These are phyloP conservation scores for Hylomyscus alleni DNA, from an alignment of 2,797 vertebrate genomes.

Conservation along the genomic window DNA sequence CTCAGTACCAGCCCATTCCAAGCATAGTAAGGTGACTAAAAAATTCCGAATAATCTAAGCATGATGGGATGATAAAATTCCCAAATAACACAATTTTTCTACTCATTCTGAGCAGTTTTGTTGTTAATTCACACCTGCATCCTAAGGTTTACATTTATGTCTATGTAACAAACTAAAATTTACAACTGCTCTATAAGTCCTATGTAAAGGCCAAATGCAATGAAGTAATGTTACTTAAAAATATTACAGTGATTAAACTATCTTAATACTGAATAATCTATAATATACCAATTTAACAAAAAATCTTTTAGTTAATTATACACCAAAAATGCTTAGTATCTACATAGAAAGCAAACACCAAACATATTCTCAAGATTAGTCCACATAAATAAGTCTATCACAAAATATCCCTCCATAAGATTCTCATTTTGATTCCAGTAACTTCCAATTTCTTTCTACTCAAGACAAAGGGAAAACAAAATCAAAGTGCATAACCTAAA, in stretches of 20 bases:
- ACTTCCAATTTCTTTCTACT: neutral
- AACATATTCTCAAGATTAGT: slow-evolving; percentile 55
- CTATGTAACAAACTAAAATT: slow-evolving; percentile 38
- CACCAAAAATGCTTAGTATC: slow-evolving; percentile 22
- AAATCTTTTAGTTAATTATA: slow-evolving; percentile 45
- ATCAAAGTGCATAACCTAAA: slow-evolving; percentile 24
- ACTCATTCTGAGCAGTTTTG: slow-evolving; percentile 30
- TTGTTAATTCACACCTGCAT: slow-evolving; percentile 49
- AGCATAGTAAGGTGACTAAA: slow-evolving; percentile 46
- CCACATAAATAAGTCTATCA: slow-evolving; percentile 13
- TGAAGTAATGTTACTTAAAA: slow-evolving; percentile 40
- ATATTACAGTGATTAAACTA: slow-evolving; percentile 46
- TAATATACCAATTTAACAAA: slow-evolving; percentile 15
- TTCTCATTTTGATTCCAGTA: neutral
- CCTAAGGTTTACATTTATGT: slow-evolving; percentile 47
- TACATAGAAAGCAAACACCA: slow-evolving; percentile 38
- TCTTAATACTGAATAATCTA: neutral
- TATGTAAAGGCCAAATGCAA: slow-evolving; percentile 37
- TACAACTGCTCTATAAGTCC: slow-evolving; percentile 28
- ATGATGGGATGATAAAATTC: slow-evolving; percentile 41
- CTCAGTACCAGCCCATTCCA: slow-evolving; percentile 36
- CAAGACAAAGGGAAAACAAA: neutral
- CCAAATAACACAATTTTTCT: slow-evolving; percentile 13
- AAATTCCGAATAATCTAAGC: neutral
- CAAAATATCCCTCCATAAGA: slow-evolving; percentile 11